Conservation (phyloP, 2,797 vertebrate genomes). For the Premnoplex brunnescens region DNA sequence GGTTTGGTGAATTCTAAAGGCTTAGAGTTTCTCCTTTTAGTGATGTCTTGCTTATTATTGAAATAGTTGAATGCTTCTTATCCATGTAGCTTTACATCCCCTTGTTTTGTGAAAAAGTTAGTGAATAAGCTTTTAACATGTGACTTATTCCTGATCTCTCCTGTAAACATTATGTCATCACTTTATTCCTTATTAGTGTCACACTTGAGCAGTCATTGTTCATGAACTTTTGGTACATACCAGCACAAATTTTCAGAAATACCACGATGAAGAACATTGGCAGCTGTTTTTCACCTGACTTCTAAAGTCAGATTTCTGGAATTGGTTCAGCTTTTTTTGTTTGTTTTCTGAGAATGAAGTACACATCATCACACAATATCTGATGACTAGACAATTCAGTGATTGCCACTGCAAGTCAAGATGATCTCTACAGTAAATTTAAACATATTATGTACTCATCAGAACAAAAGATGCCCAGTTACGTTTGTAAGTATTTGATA, state of each 20-base stretch:
- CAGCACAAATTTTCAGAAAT: neutral
- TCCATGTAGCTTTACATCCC: neutral
- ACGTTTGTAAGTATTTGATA: neutral
- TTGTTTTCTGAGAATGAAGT: neutral
- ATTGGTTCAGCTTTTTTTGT: neutral
- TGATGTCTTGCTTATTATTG: neutral
- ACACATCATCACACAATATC: neutral
- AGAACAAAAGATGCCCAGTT: neutral
- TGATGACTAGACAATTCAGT: neutral
- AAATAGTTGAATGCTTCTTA: neutral
- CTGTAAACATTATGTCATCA: rapidly evolving
- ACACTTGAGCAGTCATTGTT: neutral
- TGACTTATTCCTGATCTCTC: neutral
- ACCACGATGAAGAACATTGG: neutral
- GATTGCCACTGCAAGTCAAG: neutral
- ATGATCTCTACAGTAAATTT: neutral
- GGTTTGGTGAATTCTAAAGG: neutral
- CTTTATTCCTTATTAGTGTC: neutral
- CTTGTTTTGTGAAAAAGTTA: neutral
- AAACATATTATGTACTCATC: neutral
- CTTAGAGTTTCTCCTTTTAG: neutral
- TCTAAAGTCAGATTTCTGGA: neutral
- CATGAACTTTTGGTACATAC: neutral
- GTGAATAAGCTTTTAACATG: neutral
- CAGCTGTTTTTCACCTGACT: neutral